Conservation (phyloP, 2,888 invertebrate genomes). For the Ptilodon capucinus region DNA sequence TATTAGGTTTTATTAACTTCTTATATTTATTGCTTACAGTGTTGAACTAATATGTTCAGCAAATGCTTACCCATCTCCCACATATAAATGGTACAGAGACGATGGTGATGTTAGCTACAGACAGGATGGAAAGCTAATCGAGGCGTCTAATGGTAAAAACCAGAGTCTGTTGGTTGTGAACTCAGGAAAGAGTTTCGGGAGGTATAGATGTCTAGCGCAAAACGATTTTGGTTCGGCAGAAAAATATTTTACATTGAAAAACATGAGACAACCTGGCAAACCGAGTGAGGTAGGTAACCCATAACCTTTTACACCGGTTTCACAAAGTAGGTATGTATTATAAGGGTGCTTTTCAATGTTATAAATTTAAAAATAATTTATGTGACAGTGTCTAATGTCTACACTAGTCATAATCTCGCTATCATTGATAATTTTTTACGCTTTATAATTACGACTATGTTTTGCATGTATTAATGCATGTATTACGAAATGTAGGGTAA, state of each 20-base stretch:
- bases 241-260: slow-evolving; percentile 44
- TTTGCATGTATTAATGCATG: too few relatives aligned
- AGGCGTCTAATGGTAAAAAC: slow-evolving; percentile 36
- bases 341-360: too few relatives aligned
- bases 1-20: too few relatives aligned
- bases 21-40: slow-evolving; percentile 48
- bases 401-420: too few relatives aligned
- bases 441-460: too few relatives aligned
- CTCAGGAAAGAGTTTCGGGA: slow-evolving; percentile 38
- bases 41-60: slow-evolving; percentile 58
- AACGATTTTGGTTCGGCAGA: slow-evolving; percentile 51
- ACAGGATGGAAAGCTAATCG: slow-evolving; percentile 48
- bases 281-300: slow-evolving; percentile 55
- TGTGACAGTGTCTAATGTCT: too few relatives aligned
- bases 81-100: slow-evolving; percentile 60
- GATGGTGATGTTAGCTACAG: slow-evolving; percentile 38
- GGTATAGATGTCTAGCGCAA: slow-evolving; percentile 54
- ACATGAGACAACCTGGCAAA: slow-evolving; percentile 46
- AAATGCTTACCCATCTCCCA: slow-evolving; percentile 52
- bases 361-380: too few relatives aligned
- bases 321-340: too few relatives aligned
- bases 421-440: too few relatives aligned
- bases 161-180: background rate
- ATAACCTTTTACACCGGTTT: too few relatives aligned
- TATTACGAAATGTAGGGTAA: too few relatives aligned